Conservation (phyloP, 2,797 vertebrate genomes). For the Allobates femoralis region DNA sequence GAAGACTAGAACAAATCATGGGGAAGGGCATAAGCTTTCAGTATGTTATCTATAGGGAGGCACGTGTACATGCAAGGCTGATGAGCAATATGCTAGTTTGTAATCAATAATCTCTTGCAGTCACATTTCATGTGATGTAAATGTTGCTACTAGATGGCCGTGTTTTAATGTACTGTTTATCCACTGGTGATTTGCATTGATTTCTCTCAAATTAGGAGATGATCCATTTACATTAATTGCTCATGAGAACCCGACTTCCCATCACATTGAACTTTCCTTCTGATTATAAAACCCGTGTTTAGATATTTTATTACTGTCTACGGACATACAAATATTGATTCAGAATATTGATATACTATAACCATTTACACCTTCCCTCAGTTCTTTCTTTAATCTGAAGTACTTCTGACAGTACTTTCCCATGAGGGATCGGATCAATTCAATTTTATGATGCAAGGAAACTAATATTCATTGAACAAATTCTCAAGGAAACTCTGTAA, state of each 20-base stretch:
- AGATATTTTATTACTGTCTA: constrained; percentile 21
- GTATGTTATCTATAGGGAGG: background rate
- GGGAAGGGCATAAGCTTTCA: background rate
- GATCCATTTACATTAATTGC: constrained; percentile 26
- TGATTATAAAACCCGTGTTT: constrained; percentile 18
- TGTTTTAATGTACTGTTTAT: constrained; percentile 4
- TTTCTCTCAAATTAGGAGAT: constrained; percentile 34
- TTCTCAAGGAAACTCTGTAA: constrained; percentile 40
- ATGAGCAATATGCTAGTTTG: background rate
- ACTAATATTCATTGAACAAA: constrained; percentile 32
- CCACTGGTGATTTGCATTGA: constrained; percentile 9
- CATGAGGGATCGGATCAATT: constrained; percentile 18
- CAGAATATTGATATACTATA: constrained; percentile 39
- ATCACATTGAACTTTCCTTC: background rate
- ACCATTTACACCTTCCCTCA: constrained; percentile 36
- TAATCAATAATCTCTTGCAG: background rate
- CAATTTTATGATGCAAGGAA: constrained; percentile 41
- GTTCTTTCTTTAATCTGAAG: constrained; percentile 5
- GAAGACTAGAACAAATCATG: background rate
- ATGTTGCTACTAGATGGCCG: background rate
- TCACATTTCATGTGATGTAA: background rate
- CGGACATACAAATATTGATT: constrained; percentile 42
- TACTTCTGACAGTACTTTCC: constrained; percentile 1
- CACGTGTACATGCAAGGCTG: background rate
- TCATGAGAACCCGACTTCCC: background rate